These are phyloP conservation scores for Thymelicus acteon DNA, from an alignment of 2,888 invertebrate genomes.

Conservation along the genomic window DNA sequence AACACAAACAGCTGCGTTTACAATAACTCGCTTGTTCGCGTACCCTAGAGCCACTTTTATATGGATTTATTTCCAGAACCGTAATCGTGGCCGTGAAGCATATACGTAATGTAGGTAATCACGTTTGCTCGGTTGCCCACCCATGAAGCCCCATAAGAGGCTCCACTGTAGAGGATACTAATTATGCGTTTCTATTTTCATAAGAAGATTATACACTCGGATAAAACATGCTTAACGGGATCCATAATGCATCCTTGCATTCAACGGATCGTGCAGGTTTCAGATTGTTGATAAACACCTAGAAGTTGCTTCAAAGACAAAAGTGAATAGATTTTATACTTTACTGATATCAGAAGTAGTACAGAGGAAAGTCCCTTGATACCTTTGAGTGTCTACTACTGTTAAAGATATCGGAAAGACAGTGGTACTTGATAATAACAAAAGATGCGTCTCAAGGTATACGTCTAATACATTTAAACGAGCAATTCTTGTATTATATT, in stretches of 20 bases:
- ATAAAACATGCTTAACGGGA: conserved; percentile 51
- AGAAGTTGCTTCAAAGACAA: not conserved
- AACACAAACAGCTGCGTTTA: not conserved
- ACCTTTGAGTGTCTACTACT: not conserved
- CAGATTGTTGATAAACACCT: not conserved
- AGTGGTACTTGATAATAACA: not conserved
- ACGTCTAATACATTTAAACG: too few species aligned
- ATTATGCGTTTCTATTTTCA: conserved; percentile 57
- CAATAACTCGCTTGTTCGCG: conserved; percentile 2
- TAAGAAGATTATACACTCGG: conserved; percentile 55
- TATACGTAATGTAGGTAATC: conserved; percentile 54
- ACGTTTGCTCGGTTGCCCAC: conserved; percentile 57
- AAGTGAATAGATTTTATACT: not conserved
- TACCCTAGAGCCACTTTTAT: not conserved
- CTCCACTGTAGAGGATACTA: conserved; percentile 27
- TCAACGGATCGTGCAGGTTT: conserved; percentile 38
- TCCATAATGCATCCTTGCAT: conserved; percentile 4
- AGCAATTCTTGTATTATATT: too few species aligned
- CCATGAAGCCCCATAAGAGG: conserved; percentile 66
- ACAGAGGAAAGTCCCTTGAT: not conserved
- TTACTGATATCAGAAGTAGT: not conserved
- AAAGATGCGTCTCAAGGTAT: too few species aligned
- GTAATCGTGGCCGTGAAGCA: conserved; percentile 75
- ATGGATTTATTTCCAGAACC: conserved; percentile 51
- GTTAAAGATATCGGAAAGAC: not conserved